Base-by-base conservation (phyloP, 2,113 vertebrate species). In the Toxotes chatareus region DNA sequence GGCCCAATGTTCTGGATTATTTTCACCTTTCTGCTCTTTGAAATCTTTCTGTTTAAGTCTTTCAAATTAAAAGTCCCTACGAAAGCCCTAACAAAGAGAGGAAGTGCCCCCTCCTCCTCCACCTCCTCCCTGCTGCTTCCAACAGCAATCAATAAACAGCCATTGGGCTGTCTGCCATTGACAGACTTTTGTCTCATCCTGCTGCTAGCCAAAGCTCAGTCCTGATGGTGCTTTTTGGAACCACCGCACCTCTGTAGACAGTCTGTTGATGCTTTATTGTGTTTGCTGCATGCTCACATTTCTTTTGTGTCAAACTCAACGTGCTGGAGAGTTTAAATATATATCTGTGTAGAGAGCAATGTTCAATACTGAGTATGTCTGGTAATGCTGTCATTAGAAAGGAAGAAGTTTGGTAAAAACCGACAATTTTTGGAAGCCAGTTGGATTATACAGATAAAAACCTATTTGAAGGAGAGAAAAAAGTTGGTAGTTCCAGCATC, bases 91-190 rank as follows among this genome's bases (percentile, higher is more conserved):
- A 87, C 83, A 89, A 80, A 83, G 87, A 78, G 60, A 40, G 72
- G 63, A 66, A 42, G 21, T 16, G 7, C 60, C 36, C 11, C 49
- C 53, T 76, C 66, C 66, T 76, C 17, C 77, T 10, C 27, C 27
- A 27, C 27, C 27, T 27, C 27, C 27, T 14, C 64, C 75, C 36
- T 23, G 40, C 73, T 56, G 56, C 73, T 65, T 69, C 66, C 83
- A 79, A 19, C 79, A 80, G 40, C 62, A 12, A 90, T 91, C 92
- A 86, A 92, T 92, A 91, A 76, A 81, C 23, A 85, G 81, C 91
- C 87, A 79, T 31, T 71, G 82, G 89, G 87, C 86, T 76, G 91
- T 90, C 89, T 91, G 80, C 88, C 85, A 88, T 80, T 73, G 88
- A 86, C 88, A 47, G 74, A 74, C 75, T 16, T 42, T 21, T 11